Percentiles rank a stretch among this genome's conserved stretches.
Evolutionary conservation across 2,113 vertebrate species (phyloP).

Genomic region (Syrrhaptes paradoxus): DNA sequence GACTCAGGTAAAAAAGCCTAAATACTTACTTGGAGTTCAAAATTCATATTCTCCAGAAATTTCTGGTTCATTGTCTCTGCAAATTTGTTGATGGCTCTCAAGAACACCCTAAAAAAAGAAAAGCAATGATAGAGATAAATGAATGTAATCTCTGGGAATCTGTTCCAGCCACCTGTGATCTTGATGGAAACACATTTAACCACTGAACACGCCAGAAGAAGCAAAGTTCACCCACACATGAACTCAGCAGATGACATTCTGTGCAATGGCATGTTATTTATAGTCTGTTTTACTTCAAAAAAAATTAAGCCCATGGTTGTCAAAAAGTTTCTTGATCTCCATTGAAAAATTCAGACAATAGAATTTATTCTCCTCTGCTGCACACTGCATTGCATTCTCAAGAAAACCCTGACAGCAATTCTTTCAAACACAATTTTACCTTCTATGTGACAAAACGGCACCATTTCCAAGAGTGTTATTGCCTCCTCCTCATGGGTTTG

Average conservation of each 20-base stretch:
- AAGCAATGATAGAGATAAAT: not conserved
- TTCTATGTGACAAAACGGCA: not conserved
- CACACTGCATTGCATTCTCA: not conserved
- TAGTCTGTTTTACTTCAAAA: not conserved
- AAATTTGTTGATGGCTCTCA: conserved; percentile 96
- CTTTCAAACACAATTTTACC: not conserved
- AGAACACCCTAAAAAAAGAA: conserved; percentile 83
- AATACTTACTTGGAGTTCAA: conserved; percentile 91
- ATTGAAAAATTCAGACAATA: not conserved
- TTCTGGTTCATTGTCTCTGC: conserved; percentile 97
- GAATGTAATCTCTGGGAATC: not conserved
- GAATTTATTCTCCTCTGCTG: not conserved
- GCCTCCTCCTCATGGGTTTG: not conserved
- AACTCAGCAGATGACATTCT: not conserved
- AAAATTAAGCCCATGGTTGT: not conserved
- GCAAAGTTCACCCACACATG: not conserved
- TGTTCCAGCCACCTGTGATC: accelerated
- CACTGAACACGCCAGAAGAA: not conserved
- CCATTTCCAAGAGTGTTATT: not conserved
- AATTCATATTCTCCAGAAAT: conserved; percentile 92
- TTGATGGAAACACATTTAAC: not conserved
- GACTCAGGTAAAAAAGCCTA: not conserved
- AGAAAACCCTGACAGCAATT: not conserved
- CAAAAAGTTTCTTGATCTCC: not conserved
- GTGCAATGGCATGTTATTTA: not conserved